phyloP scores from a whole-genome alignment of 2,888 invertebrate species.

The Cantharis lateralis region DNA sequence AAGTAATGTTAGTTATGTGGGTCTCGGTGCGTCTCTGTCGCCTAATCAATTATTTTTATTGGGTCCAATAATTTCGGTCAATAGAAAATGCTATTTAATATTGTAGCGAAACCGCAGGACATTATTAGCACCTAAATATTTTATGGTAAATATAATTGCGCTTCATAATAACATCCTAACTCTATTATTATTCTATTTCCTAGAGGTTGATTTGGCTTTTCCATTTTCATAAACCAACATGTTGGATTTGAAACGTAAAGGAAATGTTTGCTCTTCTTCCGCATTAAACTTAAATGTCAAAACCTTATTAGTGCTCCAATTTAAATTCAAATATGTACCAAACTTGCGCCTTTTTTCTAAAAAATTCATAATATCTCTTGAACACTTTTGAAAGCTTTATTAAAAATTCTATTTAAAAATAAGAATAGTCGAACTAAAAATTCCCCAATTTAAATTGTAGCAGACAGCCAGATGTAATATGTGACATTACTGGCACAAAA shows the following conservation, averaged over 20 bases:
- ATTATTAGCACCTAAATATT: constrained; percentile 23
- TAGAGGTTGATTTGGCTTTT: constrained; percentile 20
- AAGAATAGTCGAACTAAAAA: constrained; percentile 1
- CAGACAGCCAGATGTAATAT: constrained; percentile 11
- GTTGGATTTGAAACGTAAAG: constrained; percentile 14
- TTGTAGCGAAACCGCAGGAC: constrained; percentile 9
- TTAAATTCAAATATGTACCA: constrained; percentile 14
- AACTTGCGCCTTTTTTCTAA: constrained; percentile 13
- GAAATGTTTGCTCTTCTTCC: constrained; percentile 10
- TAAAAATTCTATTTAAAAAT: background rate
- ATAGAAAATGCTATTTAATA: background rate
- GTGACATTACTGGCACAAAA: constrained; percentile 6
- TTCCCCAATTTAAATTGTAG: constrained; percentile 11
- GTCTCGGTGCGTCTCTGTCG: no score
- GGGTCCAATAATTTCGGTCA: constrained; percentile 8
- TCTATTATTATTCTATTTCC: constrained; percentile 30
- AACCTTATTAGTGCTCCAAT: constrained; percentile 18
- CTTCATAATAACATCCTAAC: constrained; percentile 27
- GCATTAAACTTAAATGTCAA: constrained; percentile 19
- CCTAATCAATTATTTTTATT: background rate
- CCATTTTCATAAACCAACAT: constrained; percentile 14
- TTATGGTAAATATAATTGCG: constrained; percentile 27
- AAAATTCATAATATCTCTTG: constrained; percentile 7
- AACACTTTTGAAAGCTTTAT: background rate
- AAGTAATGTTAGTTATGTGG: no score